A percentile compares a stretch with the other conserved stretches of the same genome.
phyloP scores from a whole-genome alignment of 2,888 invertebrate species.

The Deroplatys truncata region DNA sequence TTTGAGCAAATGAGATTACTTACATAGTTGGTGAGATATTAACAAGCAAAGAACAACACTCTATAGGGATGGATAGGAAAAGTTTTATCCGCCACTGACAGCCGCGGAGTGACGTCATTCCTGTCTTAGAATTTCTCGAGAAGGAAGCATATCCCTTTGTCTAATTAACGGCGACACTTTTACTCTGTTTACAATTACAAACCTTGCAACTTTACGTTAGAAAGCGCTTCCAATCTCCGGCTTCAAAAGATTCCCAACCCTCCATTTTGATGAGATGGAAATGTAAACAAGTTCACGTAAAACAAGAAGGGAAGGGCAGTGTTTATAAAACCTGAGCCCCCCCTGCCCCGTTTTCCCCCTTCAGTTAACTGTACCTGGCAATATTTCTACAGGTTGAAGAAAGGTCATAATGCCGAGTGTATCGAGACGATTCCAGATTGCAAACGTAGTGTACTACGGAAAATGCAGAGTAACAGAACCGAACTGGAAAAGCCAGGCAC shows the following conservation, averaged over 20 bases:
- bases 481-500: no score
- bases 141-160: not conserved
- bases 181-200: not conserved
- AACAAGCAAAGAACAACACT: no score
- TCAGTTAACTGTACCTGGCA: not conserved
- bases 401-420: no score
- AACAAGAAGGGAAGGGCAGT: not conserved
- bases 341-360: not conserved
- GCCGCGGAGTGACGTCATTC: not conserved
- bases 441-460: no score
- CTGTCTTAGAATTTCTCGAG: not conserved
- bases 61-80: no score
- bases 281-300: constrained; percentile 9
- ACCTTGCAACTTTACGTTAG: not conserved
- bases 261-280: constrained; percentile 12
- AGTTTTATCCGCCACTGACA: no score
- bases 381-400: not conserved
- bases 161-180: not conserved
- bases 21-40: no score
- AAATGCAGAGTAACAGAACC: no score
- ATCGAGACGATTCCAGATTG: no score
- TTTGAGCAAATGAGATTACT: no score
- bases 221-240: not conserved
- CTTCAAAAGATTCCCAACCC: not conserved
- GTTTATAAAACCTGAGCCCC: not conserved